Conservation (phyloP, 2,797 vertebrate species). For the Sciurus vulgaris region DNA sequence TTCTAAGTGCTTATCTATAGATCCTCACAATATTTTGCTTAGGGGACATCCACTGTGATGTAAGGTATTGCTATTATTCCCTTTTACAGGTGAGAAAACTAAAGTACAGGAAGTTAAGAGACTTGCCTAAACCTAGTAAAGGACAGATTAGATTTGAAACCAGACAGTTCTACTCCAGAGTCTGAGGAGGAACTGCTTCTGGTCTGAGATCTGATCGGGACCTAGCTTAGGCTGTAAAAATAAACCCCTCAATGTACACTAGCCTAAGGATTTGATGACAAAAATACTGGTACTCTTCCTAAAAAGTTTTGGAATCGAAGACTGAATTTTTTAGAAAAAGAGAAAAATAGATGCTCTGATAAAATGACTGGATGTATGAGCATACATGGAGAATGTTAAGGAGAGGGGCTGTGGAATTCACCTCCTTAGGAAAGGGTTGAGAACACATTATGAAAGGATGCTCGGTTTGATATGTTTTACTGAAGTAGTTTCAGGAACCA, state of each 20-base stretch:
- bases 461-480: constrained; percentile 22
- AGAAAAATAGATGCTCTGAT: not conserved
- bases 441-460: constrained; percentile 22
- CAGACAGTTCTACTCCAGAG: not conserved
- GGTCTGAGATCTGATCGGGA: not conserved
- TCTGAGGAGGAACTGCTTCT: not conserved
- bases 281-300: constrained; percentile 20
- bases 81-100: constrained; percentile 36
- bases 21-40: not conserved
- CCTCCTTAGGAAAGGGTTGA: not conserved
- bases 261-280: constrained; percentile 9
- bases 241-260: not conserved
- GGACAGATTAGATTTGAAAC: not conserved
- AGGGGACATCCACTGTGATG: not conserved
- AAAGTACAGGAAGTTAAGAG: constrained; percentile 24
- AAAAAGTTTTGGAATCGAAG: constrained; percentile 38
- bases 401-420: not conserved
- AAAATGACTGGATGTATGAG: constrained; percentile 5
- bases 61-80: not conserved
- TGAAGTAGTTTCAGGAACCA: not conserved
- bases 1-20: constrained; percentile 9
- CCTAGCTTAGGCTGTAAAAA: constrained; percentile 20
- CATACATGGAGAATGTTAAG: not conserved
- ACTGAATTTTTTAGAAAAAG: not conserved
- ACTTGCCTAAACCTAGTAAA: not conserved